Evolutionary conservation across 2,113 vertebrate genomes (phyloP).

Genomic region (Gallinago media): DNA sequence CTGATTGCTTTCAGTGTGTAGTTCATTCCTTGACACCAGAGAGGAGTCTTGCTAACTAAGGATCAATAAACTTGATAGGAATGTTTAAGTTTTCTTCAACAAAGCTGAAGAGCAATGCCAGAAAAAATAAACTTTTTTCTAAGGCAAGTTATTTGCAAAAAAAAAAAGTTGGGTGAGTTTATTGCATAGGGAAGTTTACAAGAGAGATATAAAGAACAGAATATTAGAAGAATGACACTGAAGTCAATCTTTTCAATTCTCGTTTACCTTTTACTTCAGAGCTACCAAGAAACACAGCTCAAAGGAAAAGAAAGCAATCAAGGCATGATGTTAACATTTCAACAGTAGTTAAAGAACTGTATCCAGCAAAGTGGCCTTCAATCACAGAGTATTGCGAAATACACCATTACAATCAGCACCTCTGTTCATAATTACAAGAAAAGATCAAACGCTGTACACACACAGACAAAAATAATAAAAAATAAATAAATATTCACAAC

Average conservation of each 20-base stretch:
- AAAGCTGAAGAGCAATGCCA: neutral
- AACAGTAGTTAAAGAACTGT: neutral
- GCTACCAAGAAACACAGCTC: neutral
- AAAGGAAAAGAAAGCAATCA: conserved; percentile 1
- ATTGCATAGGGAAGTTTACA: neutral
- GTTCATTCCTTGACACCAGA: conserved; percentile 34
- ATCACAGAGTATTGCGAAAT: neutral
- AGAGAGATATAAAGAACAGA: neutral
- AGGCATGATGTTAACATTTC: conserved; percentile 1
- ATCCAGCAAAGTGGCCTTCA: neutral
- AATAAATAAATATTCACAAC: neutral
- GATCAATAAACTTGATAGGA: conserved; percentile 39
- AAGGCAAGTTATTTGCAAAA: neutral
- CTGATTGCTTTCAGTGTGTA: conserved; percentile 53
- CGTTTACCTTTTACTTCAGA: neutral
- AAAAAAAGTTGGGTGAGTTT: neutral
- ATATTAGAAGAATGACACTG: neutral
- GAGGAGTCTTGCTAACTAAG: conserved; percentile 38
- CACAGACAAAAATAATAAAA: neutral
- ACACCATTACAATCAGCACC: neutral
- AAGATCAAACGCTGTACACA: neutral
- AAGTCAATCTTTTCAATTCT: neutral
- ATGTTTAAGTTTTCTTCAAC: conserved; percentile 30
- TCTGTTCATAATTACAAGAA: neutral
- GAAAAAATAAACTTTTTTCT: neutral